Evolutionary conservation across 2,888 invertebrate genomes (phyloP).

Genomic region (Epistrophe eligans): DNA sequence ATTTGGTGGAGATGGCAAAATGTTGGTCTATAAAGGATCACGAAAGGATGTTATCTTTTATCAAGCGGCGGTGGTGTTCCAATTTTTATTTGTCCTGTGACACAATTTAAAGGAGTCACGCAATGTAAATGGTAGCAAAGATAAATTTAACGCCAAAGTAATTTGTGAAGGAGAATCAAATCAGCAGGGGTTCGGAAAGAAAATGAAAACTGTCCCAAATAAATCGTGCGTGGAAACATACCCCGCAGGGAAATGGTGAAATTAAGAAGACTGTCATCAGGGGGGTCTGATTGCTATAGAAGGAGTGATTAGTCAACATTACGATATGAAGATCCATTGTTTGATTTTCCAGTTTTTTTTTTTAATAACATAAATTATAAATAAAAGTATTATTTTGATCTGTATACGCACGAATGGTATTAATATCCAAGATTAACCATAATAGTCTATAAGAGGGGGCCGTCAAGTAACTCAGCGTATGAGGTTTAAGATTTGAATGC

Average conservation of each 20-base stretch:
- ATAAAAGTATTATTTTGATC: too few species aligned
- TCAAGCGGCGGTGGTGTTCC: constrained; percentile 26
- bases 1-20: not conserved
- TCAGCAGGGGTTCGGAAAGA: constrained; percentile 11
- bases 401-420: too few species aligned
- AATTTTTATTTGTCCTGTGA: constrained; percentile 22
- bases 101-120: constrained; percentile 1
- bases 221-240: constrained; percentile 29
- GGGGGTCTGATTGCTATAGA: not conserved
- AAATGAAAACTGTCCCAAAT: constrained; percentile 41
- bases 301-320: not conserved
- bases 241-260: constrained; percentile 1
- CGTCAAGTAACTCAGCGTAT: too few species aligned
- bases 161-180: constrained; percentile 46
- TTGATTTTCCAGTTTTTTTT: not conserved
- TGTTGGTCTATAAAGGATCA: not conserved
- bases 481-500: too few species aligned
- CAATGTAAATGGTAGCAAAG: constrained; percentile 39
- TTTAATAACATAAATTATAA: too few species aligned
- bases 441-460: too few species aligned
- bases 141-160: constrained; percentile 46
- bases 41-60: constrained; percentile 33
- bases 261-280: constrained; percentile 2
- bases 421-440: too few species aligned
- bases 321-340: not conserved